These are phyloP conservation scores for sheep (Ovis aries) DNA, from an alignment of 2,113 vertebrate species.

Conservation along the genomic window ARS-UI_Ramb_v3.0 NC_056057.1:42123001-42123500, in stretches of 20 bases:
- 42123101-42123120: not conserved
- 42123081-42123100: not conserved
- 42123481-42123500: constrained; percentile 2
- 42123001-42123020: not conserved
- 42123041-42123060: not conserved
- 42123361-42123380: not conserved
- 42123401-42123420: not conserved
- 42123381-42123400: not conserved
- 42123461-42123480: not conserved
- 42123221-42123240: not conserved
- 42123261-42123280: not conserved
- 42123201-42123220: not conserved
- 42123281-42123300: constrained; percentile 25
- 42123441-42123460: not conserved
- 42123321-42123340: not conserved
- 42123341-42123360: not conserved
- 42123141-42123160: not conserved
- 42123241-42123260: not conserved
- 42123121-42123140: not conserved
- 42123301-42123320: constrained; percentile 30
- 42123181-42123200: not conserved
- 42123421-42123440: not conserved
- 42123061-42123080: not conserved
- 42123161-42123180: not conserved
- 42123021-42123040: not conserved